Percentiles rank a stretch among this genome's conserved stretches.
phyloP scores from a whole-genome alignment of 2,888 invertebrate species.

The Folsomia manolachei region DNA sequence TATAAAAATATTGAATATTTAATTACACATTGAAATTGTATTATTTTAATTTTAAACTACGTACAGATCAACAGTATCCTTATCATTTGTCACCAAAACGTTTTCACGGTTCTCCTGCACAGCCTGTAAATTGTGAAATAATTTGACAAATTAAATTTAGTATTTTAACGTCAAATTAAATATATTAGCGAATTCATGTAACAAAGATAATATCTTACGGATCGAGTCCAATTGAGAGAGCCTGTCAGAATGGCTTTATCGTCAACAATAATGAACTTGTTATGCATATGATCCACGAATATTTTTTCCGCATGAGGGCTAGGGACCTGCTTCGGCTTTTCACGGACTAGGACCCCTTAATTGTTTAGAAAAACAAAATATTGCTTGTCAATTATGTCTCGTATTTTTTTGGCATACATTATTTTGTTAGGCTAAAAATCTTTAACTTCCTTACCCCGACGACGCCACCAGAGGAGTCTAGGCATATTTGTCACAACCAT shows the following conservation, averaged over 20 bases:
- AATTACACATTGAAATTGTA: too few species aligned
- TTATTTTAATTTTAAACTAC: too few species aligned
- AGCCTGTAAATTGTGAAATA: conserved; percentile 26
- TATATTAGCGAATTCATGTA: too few species aligned
- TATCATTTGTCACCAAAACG: conserved; percentile 24
- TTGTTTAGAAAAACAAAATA: neutral
- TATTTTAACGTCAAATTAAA: too few species aligned
- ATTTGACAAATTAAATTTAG: neutral
- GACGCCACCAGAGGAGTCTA: neutral
- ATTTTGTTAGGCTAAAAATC: too few species aligned
- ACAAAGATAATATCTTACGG: conserved; percentile 17
- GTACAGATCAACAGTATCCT: neutral
- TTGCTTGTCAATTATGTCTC: neutral
- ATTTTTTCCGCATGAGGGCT: neutral
- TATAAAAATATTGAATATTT: too few species aligned
- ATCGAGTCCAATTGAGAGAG: conserved; percentile 33
- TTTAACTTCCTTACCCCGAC: neutral
- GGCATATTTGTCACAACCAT: conserved; percentile 5
- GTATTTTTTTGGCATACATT: neutral
- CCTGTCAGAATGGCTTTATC: conserved; percentile 14
- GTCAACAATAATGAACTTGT: conserved; percentile 37
- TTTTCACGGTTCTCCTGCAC: conserved; percentile 31
- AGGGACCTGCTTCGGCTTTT: conserved; percentile 11
- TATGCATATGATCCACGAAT: conserved; percentile 28
- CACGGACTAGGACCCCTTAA: conserved; percentile 19